These are phyloP conservation scores for Oophaga sylvatica DNA, from an alignment of 2,797 vertebrate species.

Conservation along the genomic window DNA sequence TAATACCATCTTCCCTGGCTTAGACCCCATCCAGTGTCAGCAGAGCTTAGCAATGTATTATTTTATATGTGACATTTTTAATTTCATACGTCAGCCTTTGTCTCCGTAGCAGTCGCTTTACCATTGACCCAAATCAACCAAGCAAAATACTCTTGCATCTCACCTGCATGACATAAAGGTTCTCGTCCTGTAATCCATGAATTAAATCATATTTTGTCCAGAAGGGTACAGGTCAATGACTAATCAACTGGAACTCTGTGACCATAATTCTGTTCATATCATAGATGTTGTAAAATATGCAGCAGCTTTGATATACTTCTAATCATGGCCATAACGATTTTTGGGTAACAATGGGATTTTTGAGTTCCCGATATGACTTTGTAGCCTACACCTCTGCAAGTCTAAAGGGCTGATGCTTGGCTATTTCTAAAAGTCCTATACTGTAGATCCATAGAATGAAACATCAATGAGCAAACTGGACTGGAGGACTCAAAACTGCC, in stretches of 20 bases:
- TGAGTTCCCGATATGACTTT: no score
- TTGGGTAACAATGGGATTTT: no score
- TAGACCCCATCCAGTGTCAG: slow-evolving; percentile 28
- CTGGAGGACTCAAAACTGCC: no score
- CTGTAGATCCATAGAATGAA: no score
- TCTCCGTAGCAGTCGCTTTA: slow-evolving; percentile 13
- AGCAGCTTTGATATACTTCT: not conserved
- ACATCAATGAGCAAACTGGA: no score
- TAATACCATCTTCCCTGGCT: not conserved
- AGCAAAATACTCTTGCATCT: slow-evolving; percentile 19
- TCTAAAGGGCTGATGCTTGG: no score
- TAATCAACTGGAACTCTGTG: slow-evolving; percentile 5
- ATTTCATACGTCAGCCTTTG: slow-evolving; percentile 1
- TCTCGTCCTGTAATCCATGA: not conserved
- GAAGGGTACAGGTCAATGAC: not conserved
- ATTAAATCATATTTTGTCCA: not conserved
- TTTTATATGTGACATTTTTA: slow-evolving; percentile 43
- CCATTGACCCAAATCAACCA: slow-evolving; percentile 23
- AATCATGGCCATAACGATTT: not conserved
- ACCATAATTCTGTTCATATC: not conserved
- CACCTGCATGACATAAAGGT: slow-evolving; percentile 9
- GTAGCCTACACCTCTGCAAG: no score
- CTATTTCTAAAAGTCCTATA: no score
- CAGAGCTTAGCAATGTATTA: not conserved
- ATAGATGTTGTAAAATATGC: not conserved